Conservation (phyloP, 2,888 invertebrate species). For the Protula sp. region DNA sequence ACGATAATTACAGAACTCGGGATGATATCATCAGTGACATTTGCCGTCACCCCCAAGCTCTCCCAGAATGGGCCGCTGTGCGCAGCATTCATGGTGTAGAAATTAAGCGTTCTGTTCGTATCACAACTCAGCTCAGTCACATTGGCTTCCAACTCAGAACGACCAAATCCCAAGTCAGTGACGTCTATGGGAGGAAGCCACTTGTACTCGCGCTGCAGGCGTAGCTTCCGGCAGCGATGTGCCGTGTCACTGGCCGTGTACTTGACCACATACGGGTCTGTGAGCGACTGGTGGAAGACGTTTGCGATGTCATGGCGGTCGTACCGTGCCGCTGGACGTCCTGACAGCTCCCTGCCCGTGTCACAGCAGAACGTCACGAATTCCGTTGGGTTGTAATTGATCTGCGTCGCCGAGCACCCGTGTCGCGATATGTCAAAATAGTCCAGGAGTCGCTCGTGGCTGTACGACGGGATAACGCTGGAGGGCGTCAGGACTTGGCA, state of each 20-base stretch:
- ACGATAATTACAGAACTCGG: not conserved
- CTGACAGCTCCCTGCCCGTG: not conserved
- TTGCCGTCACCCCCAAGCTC: conserved; percentile 66
- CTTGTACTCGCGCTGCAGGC: not conserved
- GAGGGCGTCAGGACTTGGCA: not conserved
- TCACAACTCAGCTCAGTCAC: conserved; percentile 51
- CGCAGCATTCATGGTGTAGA: conserved; percentile 70
- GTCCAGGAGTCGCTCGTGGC: not conserved
- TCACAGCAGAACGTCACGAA: conserved; percentile 10
- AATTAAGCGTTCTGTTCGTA: conserved; percentile 61
- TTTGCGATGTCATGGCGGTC: no score
- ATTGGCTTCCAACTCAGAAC: conserved; percentile 6
- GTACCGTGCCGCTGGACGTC: not conserved
- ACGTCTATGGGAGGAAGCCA: not conserved
- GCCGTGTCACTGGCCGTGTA: not conserved
- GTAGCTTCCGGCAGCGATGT: not conserved
- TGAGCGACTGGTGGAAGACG: not conserved
- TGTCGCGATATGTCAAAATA: not conserved
- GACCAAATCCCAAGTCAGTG: conserved; percentile 19
- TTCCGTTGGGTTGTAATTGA: conserved; percentile 14
- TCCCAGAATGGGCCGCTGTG: conserved; percentile 70
- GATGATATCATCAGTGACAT: not conserved
- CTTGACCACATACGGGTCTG: conserved; percentile 4
- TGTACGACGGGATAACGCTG: not conserved
- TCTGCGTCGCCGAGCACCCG: conserved; percentile 5